Conservation (phyloP, 2,888 invertebrate species). For the Vanessa cardui region DNA sequence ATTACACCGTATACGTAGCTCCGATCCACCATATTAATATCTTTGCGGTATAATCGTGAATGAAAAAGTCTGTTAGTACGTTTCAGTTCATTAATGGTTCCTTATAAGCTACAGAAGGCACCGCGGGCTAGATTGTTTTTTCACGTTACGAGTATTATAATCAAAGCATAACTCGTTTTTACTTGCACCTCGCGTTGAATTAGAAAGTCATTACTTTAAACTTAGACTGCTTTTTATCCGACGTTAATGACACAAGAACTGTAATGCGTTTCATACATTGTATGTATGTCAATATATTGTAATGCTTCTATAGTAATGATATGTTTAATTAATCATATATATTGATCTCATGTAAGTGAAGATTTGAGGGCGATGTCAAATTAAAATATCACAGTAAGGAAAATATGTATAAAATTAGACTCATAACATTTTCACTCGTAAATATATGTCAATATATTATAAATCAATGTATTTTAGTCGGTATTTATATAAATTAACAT, state of each 20-base stretch:
- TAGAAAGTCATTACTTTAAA: constrained; percentile 3
- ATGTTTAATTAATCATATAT: no score
- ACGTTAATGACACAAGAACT: background rate
- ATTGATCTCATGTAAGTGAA: background rate
- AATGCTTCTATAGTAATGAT: no score
- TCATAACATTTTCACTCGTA: no score
- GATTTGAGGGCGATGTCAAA: no score
- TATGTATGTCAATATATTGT: no score
- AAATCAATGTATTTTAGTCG: no score
- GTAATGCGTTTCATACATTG: background rate
- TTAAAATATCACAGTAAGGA: no score
- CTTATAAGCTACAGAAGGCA: constrained; percentile 21
- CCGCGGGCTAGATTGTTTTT: background rate
- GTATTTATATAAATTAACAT: no score
- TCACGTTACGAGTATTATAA: background rate
- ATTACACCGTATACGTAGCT: constrained; percentile 26
- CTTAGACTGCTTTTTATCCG: background rate
- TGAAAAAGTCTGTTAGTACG: constrained; percentile 36
- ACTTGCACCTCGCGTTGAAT: background rate
- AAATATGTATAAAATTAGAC: no score
- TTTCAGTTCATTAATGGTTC: constrained; percentile 33
- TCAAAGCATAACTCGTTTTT: constrained; percentile 7
- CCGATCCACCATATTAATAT: background rate
- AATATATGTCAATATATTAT: no score
- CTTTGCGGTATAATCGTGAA: constrained; percentile 27